These are phyloP conservation scores for Diacarnus erythraeanus DNA, from an alignment of 37 sponge, comb jelly and placozoan species.

Conservation along the genomic window DNA sequence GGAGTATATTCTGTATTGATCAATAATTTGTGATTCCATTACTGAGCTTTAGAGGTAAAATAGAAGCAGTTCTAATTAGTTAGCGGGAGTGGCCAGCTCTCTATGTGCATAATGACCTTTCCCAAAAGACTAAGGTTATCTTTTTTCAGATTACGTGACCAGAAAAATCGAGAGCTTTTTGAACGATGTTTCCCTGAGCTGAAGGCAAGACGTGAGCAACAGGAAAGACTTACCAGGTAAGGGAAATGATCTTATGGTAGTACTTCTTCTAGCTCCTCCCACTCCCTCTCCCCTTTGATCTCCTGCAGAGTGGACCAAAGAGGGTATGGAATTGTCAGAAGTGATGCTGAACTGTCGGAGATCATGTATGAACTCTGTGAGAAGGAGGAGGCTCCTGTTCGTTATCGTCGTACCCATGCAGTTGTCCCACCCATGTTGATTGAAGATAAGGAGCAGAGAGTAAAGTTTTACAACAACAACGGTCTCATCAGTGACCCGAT, in stretches of 20 bases:
- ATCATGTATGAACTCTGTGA: conserved; percentile 65
- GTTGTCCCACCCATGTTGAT: conserved; percentile 72
- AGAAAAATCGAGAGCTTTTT: conserved; percentile 75
- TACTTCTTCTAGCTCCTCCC: neutral
- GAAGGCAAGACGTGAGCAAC: conserved; percentile 58
- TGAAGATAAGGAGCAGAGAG: conserved; percentile 35
- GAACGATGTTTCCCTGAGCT: conserved; percentile 81
- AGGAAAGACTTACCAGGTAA: conserved; percentile 66
- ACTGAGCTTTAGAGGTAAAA: too few species aligned
- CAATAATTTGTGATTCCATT: too few species aligned
- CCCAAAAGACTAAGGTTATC: too few species aligned
- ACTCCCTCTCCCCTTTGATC: neutral
- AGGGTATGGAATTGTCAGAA: conserved; percentile 66
- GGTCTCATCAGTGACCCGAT: conserved; percentile 67
- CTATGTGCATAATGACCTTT: too few species aligned
- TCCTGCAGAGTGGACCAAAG: conserved; percentile 49
- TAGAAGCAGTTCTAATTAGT: too few species aligned
- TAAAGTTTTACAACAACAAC: conserved; percentile 44
- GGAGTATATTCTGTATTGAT: too few species aligned
- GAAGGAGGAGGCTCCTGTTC: conserved; percentile 74
- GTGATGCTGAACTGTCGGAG: conserved; percentile 76
- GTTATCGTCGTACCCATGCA: conserved; percentile 69
- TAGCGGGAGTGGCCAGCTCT: too few species aligned
- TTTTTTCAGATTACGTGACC: conserved; percentile 41
- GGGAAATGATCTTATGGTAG: neutral